Evolutionary conservation across 30 jellyfish, hydroid and myxozoan species (phyloP).

Genomic region (Aurelia aurita complex sp. Pacific): DNA sequence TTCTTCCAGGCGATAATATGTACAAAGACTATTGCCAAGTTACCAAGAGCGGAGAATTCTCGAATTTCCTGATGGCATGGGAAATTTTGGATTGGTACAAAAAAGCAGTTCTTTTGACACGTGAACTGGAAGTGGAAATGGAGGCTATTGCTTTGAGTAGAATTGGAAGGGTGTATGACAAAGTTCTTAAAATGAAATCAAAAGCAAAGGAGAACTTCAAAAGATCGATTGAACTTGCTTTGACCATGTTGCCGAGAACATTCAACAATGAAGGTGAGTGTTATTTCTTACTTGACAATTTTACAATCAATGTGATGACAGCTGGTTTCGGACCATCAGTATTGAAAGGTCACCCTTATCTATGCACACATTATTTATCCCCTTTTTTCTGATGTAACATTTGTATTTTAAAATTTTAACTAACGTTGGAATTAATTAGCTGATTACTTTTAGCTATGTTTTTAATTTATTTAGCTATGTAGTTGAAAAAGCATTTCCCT

Average conservation of each 20-base stretch:
- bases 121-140: conserved; percentile 65
- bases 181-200: conserved; percentile 32
- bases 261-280: conserved; percentile 38
- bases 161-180: conserved; percentile 56
- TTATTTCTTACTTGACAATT: neutral
- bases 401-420: too few relatives aligned
- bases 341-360: too few relatives aligned
- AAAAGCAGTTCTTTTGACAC: conserved; percentile 66
- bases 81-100: conserved; percentile 69
- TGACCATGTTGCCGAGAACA: conserved; percentile 64
- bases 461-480: too few relatives aligned
- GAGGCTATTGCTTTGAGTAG: conserved; percentile 86
- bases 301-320: neutral
- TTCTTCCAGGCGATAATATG: conserved; percentile 42
- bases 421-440: too few relatives aligned
- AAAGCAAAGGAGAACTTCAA: conserved; percentile 61
- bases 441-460: too few relatives aligned
- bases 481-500: too few relatives aligned
- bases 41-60: neutral
- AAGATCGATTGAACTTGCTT: conserved; percentile 51
- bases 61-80: conserved; percentile 61
- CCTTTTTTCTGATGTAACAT: too few relatives aligned
- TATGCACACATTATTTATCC: too few relatives aligned
- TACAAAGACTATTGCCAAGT: neutral
- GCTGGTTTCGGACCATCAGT: too few relatives aligned